These are phyloP conservation scores for Gibbula magus DNA, from an alignment of 2,888 invertebrate genomes.

Conservation along the genomic window DNA sequence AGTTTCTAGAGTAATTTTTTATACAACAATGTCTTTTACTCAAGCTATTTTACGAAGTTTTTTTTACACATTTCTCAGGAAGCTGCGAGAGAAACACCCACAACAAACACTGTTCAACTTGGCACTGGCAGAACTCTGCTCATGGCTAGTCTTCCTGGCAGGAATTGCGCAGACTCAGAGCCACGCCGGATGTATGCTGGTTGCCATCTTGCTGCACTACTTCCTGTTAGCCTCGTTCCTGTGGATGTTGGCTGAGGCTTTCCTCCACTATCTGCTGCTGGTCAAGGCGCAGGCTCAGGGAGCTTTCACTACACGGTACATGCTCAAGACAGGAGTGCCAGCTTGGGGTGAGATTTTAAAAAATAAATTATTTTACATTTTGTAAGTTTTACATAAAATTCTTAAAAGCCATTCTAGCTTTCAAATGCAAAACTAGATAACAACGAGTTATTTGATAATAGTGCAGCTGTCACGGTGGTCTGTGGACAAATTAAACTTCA, in stretches of 20 bases:
- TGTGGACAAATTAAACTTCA: too few relatives aligned
- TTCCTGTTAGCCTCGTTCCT: constrained; percentile 77
- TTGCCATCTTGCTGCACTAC: constrained; percentile 82
- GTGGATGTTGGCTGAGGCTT: constrained; percentile 84
- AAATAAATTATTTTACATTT: too few relatives aligned
- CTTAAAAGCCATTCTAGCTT: too few relatives aligned
- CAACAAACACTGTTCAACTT: constrained; percentile 82
- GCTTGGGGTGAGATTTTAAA: constrained; percentile 80
- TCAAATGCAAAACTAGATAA: too few relatives aligned
- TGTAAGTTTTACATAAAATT: too few relatives aligned
- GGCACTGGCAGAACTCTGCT: constrained; percentile 80
- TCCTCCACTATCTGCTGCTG: constrained; percentile 82
- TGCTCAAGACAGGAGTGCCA: constrained; percentile 80
- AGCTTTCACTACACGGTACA: constrained; percentile 78
- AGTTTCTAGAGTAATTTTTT: too few relatives aligned
- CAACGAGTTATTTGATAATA: too few relatives aligned
- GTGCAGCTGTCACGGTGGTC: too few relatives aligned
- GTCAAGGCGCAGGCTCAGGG: constrained; percentile 80
- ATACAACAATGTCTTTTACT: too few relatives aligned
- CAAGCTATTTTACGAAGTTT: too few relatives aligned
- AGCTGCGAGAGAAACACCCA: constrained; percentile 81
- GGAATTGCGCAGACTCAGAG: constrained; percentile 69
- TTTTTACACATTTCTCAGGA: constrained; percentile 56
- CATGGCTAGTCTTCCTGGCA: constrained; percentile 77
- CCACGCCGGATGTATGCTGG: constrained; percentile 77